A percentile compares a stretch with the other conserved stretches of the same genome.
phyloP scores from a whole-genome alignment of 2,888 invertebrate species.

The Archips crataeganus region DNA sequence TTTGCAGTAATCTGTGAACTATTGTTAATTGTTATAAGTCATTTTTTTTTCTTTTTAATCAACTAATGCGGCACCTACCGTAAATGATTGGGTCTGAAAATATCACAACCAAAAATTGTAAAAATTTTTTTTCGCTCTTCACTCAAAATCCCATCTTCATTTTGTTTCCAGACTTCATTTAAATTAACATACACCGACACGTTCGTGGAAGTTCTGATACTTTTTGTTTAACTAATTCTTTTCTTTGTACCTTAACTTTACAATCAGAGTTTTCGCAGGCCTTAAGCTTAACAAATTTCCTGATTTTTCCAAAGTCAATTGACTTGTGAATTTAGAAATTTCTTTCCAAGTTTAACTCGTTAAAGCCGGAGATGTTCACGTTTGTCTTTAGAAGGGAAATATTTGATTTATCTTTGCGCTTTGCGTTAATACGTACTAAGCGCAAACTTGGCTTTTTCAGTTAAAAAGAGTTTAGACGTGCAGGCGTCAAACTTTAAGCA shows the following conservation, averaged over 20 bases:
- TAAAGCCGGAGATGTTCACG: slow-evolving; percentile 46
- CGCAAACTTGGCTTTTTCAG: slow-evolving; percentile 18
- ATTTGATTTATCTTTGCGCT: slow-evolving; percentile 54
- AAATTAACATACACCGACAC: slow-evolving; percentile 4
- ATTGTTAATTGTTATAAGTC: too few species aligned
- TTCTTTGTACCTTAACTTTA: slow-evolving; percentile 25
- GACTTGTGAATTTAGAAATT: slow-evolving; percentile 52
- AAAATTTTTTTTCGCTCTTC: background rate
- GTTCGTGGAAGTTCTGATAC: background rate
- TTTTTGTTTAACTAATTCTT: slow-evolving; percentile 1
- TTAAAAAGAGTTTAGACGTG: background rate
- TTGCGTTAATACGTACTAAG: slow-evolving; percentile 48
- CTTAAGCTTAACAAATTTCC: slow-evolving; percentile 36
- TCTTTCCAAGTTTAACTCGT: slow-evolving; percentile 51
- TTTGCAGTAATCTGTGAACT: too few species aligned
- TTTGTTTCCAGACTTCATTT: slow-evolving; percentile 8
- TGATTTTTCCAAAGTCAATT: slow-evolving; percentile 46
- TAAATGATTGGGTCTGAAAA: too few species aligned
- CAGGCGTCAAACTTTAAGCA: too few species aligned
- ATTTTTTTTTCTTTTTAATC: too few species aligned
- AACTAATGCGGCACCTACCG: too few species aligned
- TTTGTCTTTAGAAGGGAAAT: slow-evolving; percentile 56
- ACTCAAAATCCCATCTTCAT: background rate
- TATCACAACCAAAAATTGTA: background rate
- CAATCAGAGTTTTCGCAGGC: slow-evolving; percentile 25